A percentile compares a stretch with the other conserved stretches of the same genome.
Conservation (phyloP, 2,888 invertebrate genomes). For the Plagodis pulveraria region DNA sequence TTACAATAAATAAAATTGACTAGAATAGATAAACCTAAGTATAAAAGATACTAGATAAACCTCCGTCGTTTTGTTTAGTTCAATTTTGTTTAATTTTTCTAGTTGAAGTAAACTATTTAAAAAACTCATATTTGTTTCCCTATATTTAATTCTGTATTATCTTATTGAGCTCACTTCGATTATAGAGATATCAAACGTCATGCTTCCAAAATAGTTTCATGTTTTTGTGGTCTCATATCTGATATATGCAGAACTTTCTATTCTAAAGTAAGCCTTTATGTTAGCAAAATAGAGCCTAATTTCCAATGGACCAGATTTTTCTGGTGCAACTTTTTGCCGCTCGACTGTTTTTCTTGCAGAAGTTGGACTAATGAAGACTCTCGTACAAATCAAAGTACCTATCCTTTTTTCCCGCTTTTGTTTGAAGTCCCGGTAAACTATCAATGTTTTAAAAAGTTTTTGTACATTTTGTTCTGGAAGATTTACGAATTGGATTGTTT, state of each 20-base stretch:
- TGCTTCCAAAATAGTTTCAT: background rate
- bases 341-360: background rate
- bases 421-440: constrained; percentile 3
- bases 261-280: background rate
- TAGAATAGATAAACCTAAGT: too few species aligned
- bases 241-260: background rate
- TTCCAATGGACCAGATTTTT: background rate
- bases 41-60: too few species aligned
- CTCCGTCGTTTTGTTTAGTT: too few species aligned
- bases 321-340: background rate
- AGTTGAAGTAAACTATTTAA: too few species aligned
- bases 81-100: too few species aligned
- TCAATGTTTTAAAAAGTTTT: background rate
- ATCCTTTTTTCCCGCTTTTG: constrained; percentile 5
- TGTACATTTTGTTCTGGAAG: too few species aligned
- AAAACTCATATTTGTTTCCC: too few species aligned
- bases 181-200: background rate
- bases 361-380: constrained; percentile 12
- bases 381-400: constrained; percentile 9
- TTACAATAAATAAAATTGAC: too few species aligned
- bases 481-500: too few species aligned
- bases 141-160: too few species aligned
- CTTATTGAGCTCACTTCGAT: too few species aligned
- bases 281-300: background rate
- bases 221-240: background rate